Evolutionary conservation across 2,797 vertebrate genomes (phyloP).

Genomic region (Alosa sapidissima): DNA sequence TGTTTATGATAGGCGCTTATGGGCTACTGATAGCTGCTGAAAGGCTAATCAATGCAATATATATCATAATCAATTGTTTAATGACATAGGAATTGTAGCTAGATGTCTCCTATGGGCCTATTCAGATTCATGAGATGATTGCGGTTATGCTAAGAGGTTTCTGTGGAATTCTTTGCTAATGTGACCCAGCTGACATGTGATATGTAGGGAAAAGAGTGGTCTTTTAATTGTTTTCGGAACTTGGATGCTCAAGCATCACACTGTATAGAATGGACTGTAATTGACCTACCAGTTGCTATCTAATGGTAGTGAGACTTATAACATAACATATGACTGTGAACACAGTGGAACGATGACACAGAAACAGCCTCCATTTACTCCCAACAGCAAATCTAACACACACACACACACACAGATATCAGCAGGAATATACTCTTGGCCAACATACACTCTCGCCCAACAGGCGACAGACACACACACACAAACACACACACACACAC

Average conservation of each 20-base stretch:
- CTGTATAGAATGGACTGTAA: not conserved
- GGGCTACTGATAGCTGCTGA: not conserved
- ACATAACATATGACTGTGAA: not conserved
- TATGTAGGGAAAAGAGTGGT: not conserved
- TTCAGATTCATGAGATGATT: not conserved
- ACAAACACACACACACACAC: conserved; percentile 31
- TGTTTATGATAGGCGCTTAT: not conserved
- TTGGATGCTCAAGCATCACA: not conserved
- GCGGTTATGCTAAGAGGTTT: not conserved
- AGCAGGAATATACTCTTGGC: not conserved
- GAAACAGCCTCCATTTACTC: conserved; percentile 52
- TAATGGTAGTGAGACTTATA: not conserved
- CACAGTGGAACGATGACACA: not conserved
- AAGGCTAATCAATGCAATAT: not conserved
- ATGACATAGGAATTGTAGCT: conserved; percentile 5
- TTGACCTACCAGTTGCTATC: not conserved
- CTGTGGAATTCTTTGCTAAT: not conserved
- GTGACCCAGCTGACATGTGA: not conserved
- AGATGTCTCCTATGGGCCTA: conserved; percentile 13
- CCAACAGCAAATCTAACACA: conserved; percentile 6
- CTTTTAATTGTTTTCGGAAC: not conserved
- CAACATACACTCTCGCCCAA: not conserved
- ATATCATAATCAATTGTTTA: conserved; percentile 7
- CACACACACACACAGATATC: not conserved
- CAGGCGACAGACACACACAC: not conserved